These are phyloP conservation scores for Sinocyclocheilus anophthalmus DNA, from an alignment of 2,113 vertebrate genomes.

Conservation along the genomic window DNA sequence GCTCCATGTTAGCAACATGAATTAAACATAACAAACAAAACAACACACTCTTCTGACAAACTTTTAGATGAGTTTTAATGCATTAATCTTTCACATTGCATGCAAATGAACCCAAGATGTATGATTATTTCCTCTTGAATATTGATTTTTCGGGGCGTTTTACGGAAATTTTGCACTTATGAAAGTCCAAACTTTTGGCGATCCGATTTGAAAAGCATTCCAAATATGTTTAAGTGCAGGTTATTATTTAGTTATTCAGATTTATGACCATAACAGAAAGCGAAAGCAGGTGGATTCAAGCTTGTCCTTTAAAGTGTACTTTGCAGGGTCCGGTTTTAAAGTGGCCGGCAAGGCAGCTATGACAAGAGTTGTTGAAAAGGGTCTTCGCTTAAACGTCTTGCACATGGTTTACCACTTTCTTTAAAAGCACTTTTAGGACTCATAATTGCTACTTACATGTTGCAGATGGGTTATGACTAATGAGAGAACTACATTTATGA, in stretches of 20 bases:
- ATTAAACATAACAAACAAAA: constrained; percentile 49
- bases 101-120: constrained; percentile 63
- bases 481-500: constrained; percentile 62
- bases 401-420: constrained; percentile 63
- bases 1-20: constrained; percentile 22
- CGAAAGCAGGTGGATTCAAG: neutral
- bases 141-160: constrained; percentile 63
- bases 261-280: constrained; percentile 14
- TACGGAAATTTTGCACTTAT: constrained; percentile 60
- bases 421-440: constrained; percentile 56
- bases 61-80: constrained; percentile 23
- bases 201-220: constrained; percentile 26
- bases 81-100: constrained; percentile 54
- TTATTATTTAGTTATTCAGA: constrained; percentile 46
- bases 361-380: constrained; percentile 65
- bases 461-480: constrained; percentile 60
- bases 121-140: constrained; percentile 66
- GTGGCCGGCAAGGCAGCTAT: constrained; percentile 55
- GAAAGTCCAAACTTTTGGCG: constrained; percentile 48
- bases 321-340: constrained; percentile 37
- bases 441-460: constrained; percentile 41
- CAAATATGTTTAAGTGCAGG: constrained; percentile 12
- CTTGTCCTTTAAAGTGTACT: constrained; percentile 33
- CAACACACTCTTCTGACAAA: neutral
- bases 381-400: constrained; percentile 60